Conservation (phyloP, 2,888 invertebrate species). For the Lithophane ornitopus region DNA sequence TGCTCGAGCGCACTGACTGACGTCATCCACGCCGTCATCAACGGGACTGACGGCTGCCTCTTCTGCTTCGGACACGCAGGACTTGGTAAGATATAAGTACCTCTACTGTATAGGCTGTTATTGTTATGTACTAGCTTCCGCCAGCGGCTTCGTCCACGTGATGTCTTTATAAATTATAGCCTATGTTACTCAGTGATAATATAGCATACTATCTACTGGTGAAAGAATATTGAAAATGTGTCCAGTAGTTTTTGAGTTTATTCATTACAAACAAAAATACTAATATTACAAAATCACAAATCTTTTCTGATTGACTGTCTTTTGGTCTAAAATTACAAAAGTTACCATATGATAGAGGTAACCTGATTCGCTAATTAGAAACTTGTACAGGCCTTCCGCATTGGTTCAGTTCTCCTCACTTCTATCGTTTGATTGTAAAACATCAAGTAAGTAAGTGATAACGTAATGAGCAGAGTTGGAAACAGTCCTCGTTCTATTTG, state of each 20-base stretch:
- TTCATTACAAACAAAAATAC: too few species aligned
- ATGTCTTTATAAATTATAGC: too few species aligned
- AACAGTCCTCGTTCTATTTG: background rate
- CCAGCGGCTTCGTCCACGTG: too few species aligned
- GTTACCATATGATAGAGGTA: background rate
- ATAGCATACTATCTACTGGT: too few species aligned
- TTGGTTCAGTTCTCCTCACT: background rate
- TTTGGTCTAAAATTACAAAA: background rate
- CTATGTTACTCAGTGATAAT: too few species aligned
- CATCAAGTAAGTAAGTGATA: background rate
- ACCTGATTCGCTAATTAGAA: too few species aligned
- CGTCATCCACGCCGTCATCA: conserved; percentile 98
- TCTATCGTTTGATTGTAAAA: background rate
- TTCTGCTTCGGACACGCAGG: conserved; percentile 97
- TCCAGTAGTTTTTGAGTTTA: too few species aligned
- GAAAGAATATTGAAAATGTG: too few species aligned
- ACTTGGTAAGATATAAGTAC: conserved; percentile 91
- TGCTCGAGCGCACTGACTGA: conserved; percentile 97
- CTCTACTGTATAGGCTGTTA: background rate
- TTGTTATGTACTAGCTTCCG: background rate
- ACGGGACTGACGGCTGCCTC: conserved; percentile 97
- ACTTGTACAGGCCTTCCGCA: background rate
- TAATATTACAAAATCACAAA: too few species aligned
- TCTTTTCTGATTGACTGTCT: background rate
- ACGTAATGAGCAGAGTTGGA: background rate